A percentile compares a stretch with the other conserved stretches of the same genome.
Evolutionary conservation across 2,888 invertebrate species (phyloP).

Genomic region (Spodoptera picta): DNA sequence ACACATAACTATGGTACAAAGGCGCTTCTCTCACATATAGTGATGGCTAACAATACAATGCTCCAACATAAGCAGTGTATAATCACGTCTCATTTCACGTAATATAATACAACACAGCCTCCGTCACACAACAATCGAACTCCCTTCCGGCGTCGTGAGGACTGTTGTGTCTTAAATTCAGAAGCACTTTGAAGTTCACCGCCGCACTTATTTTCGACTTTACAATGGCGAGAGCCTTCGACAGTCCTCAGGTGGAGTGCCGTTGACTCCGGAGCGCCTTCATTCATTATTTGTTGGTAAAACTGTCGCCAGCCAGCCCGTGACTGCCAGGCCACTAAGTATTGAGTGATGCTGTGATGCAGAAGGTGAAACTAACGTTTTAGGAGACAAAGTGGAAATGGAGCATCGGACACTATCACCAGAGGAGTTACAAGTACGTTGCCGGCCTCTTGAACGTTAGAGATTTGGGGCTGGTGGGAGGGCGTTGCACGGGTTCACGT

Average conservation of each 20-base stretch:
- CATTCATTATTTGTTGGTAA: conserved; percentile 26
- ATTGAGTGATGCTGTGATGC: too few relatives aligned
- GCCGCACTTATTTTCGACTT: conserved; percentile 26
- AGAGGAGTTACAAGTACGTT: too few relatives aligned
- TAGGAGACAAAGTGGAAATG: too few relatives aligned
- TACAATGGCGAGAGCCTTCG: conserved; percentile 38
- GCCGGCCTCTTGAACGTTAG: too few relatives aligned
- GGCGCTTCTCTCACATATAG: background rate
- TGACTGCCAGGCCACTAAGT: background rate
- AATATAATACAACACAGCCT: conserved; percentile 16
- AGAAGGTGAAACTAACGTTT: too few relatives aligned
- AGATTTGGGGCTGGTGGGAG: too few relatives aligned
- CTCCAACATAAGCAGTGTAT: conserved; percentile 3
- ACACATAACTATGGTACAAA: too few relatives aligned
- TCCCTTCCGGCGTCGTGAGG: conserved; percentile 15
- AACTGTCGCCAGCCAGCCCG: conserved; percentile 19
- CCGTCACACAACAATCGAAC: conserved; percentile 34
- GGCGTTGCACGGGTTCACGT: too few relatives aligned
- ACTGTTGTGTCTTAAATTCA: conserved; percentile 24
- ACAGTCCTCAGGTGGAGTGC: conserved; percentile 36
- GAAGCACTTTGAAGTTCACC: conserved; percentile 45
- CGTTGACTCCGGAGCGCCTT: conserved; percentile 2
- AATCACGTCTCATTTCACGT: conserved; percentile 6
- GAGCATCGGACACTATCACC: too few relatives aligned
- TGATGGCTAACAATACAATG: conserved; percentile 7